phyloP scores from a whole-genome alignment of 2,113 vertebrate genomes.

The Cynocephalus volans region DNA sequence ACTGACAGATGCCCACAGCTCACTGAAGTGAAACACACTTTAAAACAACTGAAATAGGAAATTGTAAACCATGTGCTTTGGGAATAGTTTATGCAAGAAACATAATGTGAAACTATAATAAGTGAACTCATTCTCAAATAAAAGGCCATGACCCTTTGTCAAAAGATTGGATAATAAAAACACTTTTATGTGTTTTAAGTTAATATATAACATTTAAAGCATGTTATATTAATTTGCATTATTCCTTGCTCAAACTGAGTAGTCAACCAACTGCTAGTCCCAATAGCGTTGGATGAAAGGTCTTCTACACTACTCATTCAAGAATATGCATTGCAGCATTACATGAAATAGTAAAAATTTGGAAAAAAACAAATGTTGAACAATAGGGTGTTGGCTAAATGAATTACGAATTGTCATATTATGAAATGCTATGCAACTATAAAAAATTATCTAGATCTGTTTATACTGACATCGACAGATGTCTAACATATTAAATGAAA shows the following conservation, averaged over 20 bases:
- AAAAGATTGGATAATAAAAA: not conserved
- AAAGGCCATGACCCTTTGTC: not conserved
- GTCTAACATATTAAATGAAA: not conserved
- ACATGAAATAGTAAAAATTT: not conserved
- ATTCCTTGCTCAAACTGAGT: not conserved
- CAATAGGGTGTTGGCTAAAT: not conserved
- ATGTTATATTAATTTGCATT: not conserved
- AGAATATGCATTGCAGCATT: not conserved
- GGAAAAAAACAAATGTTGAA: not conserved
- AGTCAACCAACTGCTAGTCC: not conserved
- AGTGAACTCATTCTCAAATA: not conserved
- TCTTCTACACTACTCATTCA: not conserved
- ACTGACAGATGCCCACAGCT: not conserved
- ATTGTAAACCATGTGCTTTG: not conserved
- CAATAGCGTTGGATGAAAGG: not conserved
- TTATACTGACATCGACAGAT: conserved; percentile 1
- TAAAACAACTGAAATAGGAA: not conserved
- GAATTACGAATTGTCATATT: not conserved
- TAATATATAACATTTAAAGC: not conserved
- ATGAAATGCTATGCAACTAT: not conserved
- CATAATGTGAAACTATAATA: not conserved
- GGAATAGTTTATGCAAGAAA: not conserved
- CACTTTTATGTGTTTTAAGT: not conserved
- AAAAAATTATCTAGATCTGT: not conserved
- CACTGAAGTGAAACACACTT: not conserved